phyloP scores from a whole-genome alignment of 2,888 invertebrate species.

The Cephus sareptanus region DNA sequence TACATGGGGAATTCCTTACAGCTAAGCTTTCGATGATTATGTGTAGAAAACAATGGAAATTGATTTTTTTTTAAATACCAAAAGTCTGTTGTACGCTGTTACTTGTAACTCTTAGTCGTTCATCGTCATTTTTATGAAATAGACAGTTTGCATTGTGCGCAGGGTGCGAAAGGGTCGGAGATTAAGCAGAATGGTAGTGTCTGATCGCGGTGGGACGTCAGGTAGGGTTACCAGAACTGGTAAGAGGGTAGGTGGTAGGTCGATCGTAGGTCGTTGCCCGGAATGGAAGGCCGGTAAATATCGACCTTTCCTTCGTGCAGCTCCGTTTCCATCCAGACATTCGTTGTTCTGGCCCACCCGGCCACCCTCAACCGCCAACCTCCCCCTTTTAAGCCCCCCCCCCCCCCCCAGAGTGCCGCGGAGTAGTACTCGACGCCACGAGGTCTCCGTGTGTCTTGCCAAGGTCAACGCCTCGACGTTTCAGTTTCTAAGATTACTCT shows the following conservation, averaged over 20 bases:
- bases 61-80: no score
- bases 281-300: slow-evolving; percentile 56
- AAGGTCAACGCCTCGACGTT: slow-evolving; percentile 47
- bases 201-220: no score
- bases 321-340: slow-evolving; percentile 41
- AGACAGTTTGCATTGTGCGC: no score
- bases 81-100: no score
- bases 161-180: no score
- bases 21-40: no score
- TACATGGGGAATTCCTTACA: no score
- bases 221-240: slow-evolving; percentile 1
- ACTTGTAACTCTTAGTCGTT: no score
- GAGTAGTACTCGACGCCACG: slow-evolving; percentile 40
- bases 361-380: background rate
- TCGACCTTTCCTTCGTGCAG: slow-evolving; percentile 52
- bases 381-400: slow-evolving; percentile 1
- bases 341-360: slow-evolving; percentile 31
- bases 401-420: slow-evolving; percentile 34
- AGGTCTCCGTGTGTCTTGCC: slow-evolving; percentile 45
- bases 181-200: no score
- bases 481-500: slow-evolving; percentile 17
- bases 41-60: no score
- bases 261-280: slow-evolving; percentile 54
- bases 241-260: slow-evolving; percentile 18
- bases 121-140: no score